These are phyloP conservation scores for Asarcornis scutulata DNA, from an alignment of 2,113 vertebrate species.

Conservation along the genomic window DNA sequence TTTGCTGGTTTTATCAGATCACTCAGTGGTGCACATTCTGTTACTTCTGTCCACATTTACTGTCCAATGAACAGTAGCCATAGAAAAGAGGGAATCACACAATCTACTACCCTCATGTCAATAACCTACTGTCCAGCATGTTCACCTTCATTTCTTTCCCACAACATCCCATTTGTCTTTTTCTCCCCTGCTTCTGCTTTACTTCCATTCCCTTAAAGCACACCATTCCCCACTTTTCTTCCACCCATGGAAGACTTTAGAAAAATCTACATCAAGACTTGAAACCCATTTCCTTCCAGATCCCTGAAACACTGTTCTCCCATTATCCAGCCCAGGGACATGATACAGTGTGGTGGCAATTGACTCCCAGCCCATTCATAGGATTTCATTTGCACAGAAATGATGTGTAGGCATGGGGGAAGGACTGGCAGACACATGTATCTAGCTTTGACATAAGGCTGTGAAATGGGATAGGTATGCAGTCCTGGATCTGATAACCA, in stretches of 20 bases:
- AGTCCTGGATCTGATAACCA: not conserved
- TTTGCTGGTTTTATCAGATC: not conserved
- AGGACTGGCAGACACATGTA: not conserved
- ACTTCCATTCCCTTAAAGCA: not conserved
- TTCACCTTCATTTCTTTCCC: not conserved
- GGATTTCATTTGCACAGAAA: not conserved
- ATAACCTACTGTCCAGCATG: rapidly evolving
- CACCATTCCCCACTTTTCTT: not conserved
- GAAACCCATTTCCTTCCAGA: not conserved
- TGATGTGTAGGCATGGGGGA: not conserved
- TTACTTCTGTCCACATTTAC: not conserved
- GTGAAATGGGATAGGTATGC: not conserved
- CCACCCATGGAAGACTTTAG: not conserved
- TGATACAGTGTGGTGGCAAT: not conserved
- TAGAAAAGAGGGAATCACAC: not conserved
- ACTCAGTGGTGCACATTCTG: not conserved
- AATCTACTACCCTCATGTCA: not conserved
- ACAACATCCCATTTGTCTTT: not conserved
- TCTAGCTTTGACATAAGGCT: not conserved
- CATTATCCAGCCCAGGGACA: not conserved
- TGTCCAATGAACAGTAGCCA: not conserved
- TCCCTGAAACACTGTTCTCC: not conserved
- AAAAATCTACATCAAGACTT: not conserved
- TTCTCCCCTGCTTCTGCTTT: not conserved
- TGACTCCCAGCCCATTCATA: not conserved